Percentiles rank a stretch among this genome's conserved stretches.
phyloP scores from a whole-genome alignment of 2,797 vertebrate species.

The Pangasius larnaudii region DNA sequence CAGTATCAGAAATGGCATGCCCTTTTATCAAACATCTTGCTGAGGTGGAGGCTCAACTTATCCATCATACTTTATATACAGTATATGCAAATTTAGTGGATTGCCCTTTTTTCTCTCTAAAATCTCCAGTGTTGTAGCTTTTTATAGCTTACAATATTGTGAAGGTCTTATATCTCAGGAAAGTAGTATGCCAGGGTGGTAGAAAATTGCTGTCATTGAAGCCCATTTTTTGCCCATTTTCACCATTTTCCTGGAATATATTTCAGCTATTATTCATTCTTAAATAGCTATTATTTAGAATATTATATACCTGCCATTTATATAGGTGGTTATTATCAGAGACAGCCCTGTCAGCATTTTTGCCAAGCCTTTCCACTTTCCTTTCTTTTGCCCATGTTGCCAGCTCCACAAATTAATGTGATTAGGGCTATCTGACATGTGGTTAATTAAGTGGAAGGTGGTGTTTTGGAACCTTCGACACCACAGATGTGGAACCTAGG shows the following conservation, averaged over 20 bases:
- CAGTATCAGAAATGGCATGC: neutral
- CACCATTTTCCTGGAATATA: neutral
- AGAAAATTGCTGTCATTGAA: neutral
- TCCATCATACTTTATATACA: neutral
- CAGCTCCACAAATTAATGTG: neutral
- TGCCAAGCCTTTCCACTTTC: neutral
- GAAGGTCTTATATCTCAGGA: neutral
- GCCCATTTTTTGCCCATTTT: neutral
- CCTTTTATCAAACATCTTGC: neutral
- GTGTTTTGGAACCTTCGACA: neutral
- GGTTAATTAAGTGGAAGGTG: neutral
- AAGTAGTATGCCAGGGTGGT: neutral
- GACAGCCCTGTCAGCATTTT: constrained; percentile 11
- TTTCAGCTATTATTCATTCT: neutral
- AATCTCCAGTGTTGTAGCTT: neutral
- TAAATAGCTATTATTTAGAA: constrained; percentile 15
- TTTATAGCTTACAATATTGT: neutral
- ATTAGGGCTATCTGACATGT: neutral
- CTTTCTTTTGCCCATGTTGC: neutral
- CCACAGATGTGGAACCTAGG: neutral
- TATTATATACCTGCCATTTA: constrained; percentile 21
- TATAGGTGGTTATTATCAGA: neutral
- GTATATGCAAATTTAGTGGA: neutral
- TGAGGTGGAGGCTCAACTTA: too few species aligned
- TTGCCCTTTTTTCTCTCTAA: neutral